Percentiles rank a stretch among this genome's conserved stretches.
These are phyloP conservation scores for Metopia argyrocephala DNA, from an alignment of 2,888 invertebrate species.

Conservation along the genomic window DNA sequence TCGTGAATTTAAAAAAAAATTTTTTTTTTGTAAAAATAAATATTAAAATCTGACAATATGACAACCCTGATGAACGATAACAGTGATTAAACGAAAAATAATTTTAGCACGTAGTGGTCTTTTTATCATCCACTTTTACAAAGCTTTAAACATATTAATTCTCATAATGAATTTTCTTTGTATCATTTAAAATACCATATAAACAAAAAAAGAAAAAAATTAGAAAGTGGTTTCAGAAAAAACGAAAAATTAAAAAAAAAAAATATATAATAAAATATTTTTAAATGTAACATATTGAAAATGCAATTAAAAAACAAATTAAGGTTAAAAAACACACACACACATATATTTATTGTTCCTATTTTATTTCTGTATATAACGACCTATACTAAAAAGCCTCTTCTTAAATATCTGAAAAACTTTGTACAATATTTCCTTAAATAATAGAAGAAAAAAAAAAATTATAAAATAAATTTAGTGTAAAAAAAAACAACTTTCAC, in stretches of 20 bases:
- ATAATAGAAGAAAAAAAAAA: slow-evolving; percentile 58
- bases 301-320: not conserved
- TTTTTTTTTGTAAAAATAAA: too few species aligned
- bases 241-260: slow-evolving; percentile 29
- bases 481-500: not conserved
- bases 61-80: too few species aligned
- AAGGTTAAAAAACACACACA: slow-evolving; percentile 31
- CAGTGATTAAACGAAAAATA: too few species aligned
- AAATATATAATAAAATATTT: slow-evolving; percentile 6
- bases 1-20: too few species aligned
- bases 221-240: slow-evolving; percentile 55
- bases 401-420: too few species aligned
- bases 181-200: not conserved
- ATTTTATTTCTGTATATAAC: slow-evolving; percentile 58
- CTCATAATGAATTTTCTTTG: too few species aligned
- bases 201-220: slow-evolving; percentile 14
- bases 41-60: too few species aligned
- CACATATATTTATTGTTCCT: slow-evolving; percentile 57
- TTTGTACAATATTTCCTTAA: too few species aligned
- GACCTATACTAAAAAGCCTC: slow-evolving; percentile 9
- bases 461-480: slow-evolving; percentile 47
- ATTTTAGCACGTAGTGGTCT: too few species aligned
- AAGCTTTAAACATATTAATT: too few species aligned
- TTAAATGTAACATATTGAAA: slow-evolving; percentile 12
- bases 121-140: too few species aligned